phyloP scores from a whole-genome alignment of 2,113 vertebrate genomes.

The Ivindomyrus marchei region DNA sequence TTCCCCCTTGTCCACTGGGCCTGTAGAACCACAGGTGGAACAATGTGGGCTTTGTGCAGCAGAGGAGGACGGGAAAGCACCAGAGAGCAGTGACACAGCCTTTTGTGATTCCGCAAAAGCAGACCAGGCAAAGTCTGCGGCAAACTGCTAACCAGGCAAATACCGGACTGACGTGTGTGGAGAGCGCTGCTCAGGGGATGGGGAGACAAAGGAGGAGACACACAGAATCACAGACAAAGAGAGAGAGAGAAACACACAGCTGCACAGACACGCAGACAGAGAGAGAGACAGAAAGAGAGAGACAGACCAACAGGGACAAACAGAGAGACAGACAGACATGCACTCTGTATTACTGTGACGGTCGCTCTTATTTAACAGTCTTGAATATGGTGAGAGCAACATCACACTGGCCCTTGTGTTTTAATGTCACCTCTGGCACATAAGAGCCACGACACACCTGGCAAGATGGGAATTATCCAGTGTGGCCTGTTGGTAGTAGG shows the following conservation, averaged over 20 bases:
- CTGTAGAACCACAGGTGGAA: conserved; percentile 46
- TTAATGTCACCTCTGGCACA: not conserved
- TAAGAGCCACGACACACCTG: not conserved
- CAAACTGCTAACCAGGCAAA: not conserved
- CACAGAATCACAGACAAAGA: not conserved
- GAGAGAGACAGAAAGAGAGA: not conserved
- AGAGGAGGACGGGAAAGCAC: not conserved
- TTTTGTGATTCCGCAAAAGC: not conserved
- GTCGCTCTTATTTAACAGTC: not conserved
- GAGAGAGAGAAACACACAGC: not conserved
- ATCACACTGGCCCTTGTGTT: not conserved
- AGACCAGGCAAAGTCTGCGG: not conserved
- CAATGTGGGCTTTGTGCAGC: not conserved
- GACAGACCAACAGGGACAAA: too few relatives aligned
- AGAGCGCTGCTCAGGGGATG: not conserved
- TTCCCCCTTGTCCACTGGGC: conserved; percentile 77
- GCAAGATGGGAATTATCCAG: not conserved
- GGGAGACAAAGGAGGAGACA: not conserved
- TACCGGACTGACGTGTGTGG: not conserved
- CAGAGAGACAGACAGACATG: not conserved
- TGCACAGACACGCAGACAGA: not conserved
- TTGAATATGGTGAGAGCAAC: not conserved
- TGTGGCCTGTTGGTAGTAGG: not conserved
- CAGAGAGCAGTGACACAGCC: not conserved
- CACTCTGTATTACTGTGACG: not conserved